Base-by-base conservation (phyloP, 2,888 invertebrate genomes). In the Pachycephus smyrnensis region DNA sequence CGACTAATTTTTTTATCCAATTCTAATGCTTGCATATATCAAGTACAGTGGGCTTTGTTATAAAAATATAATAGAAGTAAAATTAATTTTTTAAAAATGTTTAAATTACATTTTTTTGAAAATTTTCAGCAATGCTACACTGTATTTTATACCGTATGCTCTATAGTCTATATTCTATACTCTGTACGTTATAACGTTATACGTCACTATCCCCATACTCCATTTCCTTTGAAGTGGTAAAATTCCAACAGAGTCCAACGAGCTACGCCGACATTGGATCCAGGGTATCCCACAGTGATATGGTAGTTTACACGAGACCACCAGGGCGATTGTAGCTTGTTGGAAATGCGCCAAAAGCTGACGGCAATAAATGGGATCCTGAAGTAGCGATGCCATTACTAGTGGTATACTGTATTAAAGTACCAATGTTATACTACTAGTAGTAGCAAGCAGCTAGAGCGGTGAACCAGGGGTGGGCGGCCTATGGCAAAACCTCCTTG, bases 331-430 rank as follows among this genome's bases (percentile, higher is more conserved):
- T 76, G 68, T 77, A 77, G 73, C 55, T 75, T 81, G 82, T 83
- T 88, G 88, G 88, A 85, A 71, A 77, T 73, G 76, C 73, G 84
- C 88, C 88, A 88, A 83, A 84, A 87, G 81, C 83, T 84, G 71
- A 71, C 71, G 31, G 71, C 12, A 71, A 71, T 23, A 15, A 55
- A 55, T 55, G 40, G 71, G 12, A 71, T 30, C 31, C 71, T 55
- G 40, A 55, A 55, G 40, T 23, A 55, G 40, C 40, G 40, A 55
- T 0, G 40, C 9, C 40, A 55, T 1, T 23, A 2, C 40, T 55
- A 55, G 40, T 23, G 23, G 2, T 55, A 9, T 4, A 23, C 40
- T 1, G 23, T 55, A 55, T 55, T 9, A 55, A 23, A 55, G 40
- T 55, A 55, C 23, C 40, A 23, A 55, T 55, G 40, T 55, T 55